A percentile compares a stretch with the other conserved stretches of the same genome.
These are phyloP conservation scores for Drosophila paramelanica DNA, from an alignment of 2,888 invertebrate genomes.

Conservation along the genomic window DNA sequence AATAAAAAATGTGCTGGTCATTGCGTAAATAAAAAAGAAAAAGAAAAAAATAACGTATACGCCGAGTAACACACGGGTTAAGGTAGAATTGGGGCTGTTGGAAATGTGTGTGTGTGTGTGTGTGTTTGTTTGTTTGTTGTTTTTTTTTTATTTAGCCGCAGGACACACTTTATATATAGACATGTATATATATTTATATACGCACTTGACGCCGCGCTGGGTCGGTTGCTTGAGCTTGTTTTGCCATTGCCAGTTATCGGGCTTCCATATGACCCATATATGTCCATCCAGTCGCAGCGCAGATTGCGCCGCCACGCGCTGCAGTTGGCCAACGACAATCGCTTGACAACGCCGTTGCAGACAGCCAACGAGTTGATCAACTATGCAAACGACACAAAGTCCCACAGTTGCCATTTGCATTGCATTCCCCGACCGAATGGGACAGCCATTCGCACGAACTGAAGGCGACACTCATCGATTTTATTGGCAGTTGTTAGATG, in stretches of 20 bases:
- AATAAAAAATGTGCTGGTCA: constrained; percentile 54
- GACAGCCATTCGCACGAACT: neutral
- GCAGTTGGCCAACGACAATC: constrained; percentile 26
- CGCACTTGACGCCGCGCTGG: constrained; percentile 29
- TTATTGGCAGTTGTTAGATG: constrained; percentile 1
- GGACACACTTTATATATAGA: constrained; percentile 4
- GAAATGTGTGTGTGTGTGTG: constrained; percentile 6
- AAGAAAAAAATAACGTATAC: constrained; percentile 42
- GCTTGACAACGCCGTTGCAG: constrained; percentile 6
- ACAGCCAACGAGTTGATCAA: constrained; percentile 27
- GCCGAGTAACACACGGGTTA: constrained; percentile 31
- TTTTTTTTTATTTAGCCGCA: constrained; percentile 13
- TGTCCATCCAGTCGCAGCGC: constrained; percentile 12
- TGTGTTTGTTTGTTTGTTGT: neutral
- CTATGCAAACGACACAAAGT: constrained; percentile 59
- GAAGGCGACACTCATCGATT: constrained; percentile 5
- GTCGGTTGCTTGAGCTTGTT: constrained; percentile 13
- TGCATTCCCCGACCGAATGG: neutral
- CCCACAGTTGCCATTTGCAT: constrained; percentile 5
- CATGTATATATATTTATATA: neutral
- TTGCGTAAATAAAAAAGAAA: constrained; percentile 36
- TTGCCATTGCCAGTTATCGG: constrained; percentile 23
- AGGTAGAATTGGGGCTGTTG: constrained; percentile 15
- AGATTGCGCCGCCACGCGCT: neutral
- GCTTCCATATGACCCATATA: constrained; percentile 61